Evolutionary conservation across 2,888 invertebrate species (phyloP).

Genomic region (Cephalotes varians): DNA sequence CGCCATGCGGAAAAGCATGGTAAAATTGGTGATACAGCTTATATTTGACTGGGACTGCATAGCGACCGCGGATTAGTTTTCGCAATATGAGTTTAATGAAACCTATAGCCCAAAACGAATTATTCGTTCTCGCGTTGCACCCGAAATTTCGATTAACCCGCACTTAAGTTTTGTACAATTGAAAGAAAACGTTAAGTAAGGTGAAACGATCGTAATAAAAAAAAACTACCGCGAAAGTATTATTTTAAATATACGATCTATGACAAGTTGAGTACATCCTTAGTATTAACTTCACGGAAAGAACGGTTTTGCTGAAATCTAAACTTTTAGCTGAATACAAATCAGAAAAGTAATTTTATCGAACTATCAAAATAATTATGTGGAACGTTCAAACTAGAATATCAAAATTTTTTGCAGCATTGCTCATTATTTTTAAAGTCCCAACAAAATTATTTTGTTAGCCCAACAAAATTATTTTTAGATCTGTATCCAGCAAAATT

Average conservation of each 20-base stretch:
- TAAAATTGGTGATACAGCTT: conserved; percentile 21
- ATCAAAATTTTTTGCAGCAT: too few relatives aligned
- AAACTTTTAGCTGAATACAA: too few relatives aligned
- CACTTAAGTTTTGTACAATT: background rate
- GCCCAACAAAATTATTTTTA: too few relatives aligned
- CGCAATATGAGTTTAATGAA: conserved; percentile 21
- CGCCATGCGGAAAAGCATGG: conserved; percentile 9
- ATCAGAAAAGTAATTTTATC: too few relatives aligned
- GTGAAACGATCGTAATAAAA: background rate
- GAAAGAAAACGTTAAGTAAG: background rate
- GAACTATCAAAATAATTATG: too few relatives aligned
- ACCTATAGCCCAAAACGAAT: background rate
- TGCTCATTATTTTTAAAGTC: too few relatives aligned
- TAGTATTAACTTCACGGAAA: conserved; percentile 18
- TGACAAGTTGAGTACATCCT: background rate
- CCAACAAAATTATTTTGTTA: too few relatives aligned
- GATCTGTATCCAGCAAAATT: too few relatives aligned
- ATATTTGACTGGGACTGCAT: conserved; percentile 18
- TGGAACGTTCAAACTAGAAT: too few relatives aligned
- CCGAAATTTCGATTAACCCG: conserved; percentile 36
- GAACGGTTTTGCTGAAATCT: too few relatives aligned
- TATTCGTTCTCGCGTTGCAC: background rate
- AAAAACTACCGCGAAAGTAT: background rate
- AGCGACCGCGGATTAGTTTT: conserved; percentile 2
- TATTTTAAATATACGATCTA: background rate